Evolutionary conservation across 2,888 invertebrate species (phyloP), one percentile per base, ranked within the genome.

Genomic region (Tachina lurida): DNA sequence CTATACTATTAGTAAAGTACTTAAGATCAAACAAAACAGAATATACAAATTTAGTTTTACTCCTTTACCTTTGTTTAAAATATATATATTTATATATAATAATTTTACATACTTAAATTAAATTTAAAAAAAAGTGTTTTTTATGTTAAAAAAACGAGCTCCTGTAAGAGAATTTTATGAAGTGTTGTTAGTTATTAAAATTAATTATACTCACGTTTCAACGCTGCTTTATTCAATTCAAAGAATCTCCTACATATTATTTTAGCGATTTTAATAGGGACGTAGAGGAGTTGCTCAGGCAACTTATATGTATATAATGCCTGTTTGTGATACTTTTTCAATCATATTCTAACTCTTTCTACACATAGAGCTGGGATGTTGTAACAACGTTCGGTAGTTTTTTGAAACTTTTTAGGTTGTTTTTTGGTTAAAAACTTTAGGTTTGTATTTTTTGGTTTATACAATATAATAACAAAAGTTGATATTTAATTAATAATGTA

Each of bases 391-490:
- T 88, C 87, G 85, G 81, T 87, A 87, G 87, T 85, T 76, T 71
- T 84, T 84, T 75, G 58, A 73, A 86, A 80, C 83, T 63, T 83
- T 86, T 87, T 87, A 88, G 74, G 85, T 88, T 86, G 83, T 82
- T 83, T 86, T 88, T 86, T 84, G 84, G 84, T 86, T 78, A 75
- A 78, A 85, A 83, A 83, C 75, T 76, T 83, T 87, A 84, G 82
- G 84, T 87, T 88, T 79, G 77, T 70, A 78, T 78, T 78, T 65
- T 87, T 89, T 89, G 87, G 76, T 90, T 88, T 89, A 88, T 89
- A 89, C 88, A 91, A 90, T 81, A 81, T 89, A 91, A 90, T 89
- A 90, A 91, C 91, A 91, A 91, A 91, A 91, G 91, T 90, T 89
- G 91, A 91, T 90, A 91, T 90, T 91, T 91, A 90, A 91, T 91